phyloP scores from a whole-genome alignment of 2,113 vertebrate genomes.

The Osmerus eperlanus region DNA sequence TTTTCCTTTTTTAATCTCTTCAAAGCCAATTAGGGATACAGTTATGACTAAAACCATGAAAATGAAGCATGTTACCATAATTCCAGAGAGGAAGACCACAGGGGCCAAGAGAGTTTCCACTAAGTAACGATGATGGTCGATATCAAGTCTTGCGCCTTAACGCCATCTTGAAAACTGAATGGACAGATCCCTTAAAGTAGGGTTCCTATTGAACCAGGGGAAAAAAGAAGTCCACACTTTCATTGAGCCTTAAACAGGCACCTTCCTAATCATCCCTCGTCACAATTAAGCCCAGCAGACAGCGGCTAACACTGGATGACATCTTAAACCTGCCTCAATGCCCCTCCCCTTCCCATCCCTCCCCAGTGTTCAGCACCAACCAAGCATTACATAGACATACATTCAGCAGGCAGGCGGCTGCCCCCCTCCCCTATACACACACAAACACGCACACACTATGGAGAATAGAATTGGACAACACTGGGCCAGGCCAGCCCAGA shows the following conservation, averaged over 20 bases:
- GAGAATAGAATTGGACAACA: conserved; percentile 49
- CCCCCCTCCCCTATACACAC: conserved; percentile 12
- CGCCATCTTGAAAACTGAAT: conserved; percentile 40
- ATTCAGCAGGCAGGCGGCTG: conserved; percentile 42
- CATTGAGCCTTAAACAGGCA: conserved; percentile 25
- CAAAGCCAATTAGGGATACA: too few species aligned
- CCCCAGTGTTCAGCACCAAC: conserved; percentile 64
- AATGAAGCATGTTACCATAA: too few species aligned
- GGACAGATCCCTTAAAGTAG: conserved; percentile 20
- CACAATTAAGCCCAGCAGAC: conserved; percentile 56
- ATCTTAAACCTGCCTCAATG: conserved; percentile 56
- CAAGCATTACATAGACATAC: conserved; percentile 60
- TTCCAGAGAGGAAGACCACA: too few species aligned
- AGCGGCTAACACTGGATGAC: conserved; percentile 52
- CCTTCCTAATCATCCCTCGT: conserved; percentile 51
- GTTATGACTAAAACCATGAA: too few species aligned
- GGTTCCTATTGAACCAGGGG: conserved; percentile 41
- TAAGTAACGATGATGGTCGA: too few species aligned
- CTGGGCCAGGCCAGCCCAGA: conserved; percentile 39
- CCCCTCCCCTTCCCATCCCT: conserved; percentile 16
- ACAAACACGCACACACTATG: too few species aligned
- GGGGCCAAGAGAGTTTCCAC: too few species aligned
- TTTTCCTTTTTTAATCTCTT: background rate
- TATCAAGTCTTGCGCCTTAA: conserved; percentile 21
- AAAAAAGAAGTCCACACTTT: conserved; percentile 17